These are phyloP conservation scores for Falco concolor DNA, from an alignment of 2,797 vertebrate species.

Conservation along the genomic window DNA sequence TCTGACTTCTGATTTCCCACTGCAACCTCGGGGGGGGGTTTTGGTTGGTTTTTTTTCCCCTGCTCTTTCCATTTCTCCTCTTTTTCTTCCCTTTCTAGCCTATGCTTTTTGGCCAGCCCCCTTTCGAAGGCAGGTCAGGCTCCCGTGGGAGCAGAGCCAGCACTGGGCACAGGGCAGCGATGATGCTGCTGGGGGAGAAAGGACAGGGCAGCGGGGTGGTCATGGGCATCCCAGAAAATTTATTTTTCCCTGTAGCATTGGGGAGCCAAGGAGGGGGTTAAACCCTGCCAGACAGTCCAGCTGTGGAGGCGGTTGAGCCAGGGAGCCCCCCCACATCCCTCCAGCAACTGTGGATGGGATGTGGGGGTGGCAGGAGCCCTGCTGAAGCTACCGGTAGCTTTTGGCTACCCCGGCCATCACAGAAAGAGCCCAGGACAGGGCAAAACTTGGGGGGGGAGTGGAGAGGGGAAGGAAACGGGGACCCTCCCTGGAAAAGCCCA, in stretches of 20 bases:
- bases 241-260: not conserved
- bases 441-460: not conserved
- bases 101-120: not conserved
- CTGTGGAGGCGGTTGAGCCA: not conserved
- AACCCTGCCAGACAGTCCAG: not conserved
- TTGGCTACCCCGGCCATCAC: accelerated
- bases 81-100: not conserved
- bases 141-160: accelerated
- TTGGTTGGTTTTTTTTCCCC: not conserved
- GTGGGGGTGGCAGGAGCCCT: not conserved
- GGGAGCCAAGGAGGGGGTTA: not conserved
- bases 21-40: not conserved
- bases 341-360: accelerated
- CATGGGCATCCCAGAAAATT: accelerated
- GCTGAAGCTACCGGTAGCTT: not conserved
- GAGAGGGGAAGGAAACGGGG: not conserved
- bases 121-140: accelerated
- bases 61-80: not conserved
- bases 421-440: not conserved
- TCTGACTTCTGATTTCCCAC: conserved; percentile 68
- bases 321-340: not conserved
- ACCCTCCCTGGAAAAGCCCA: not conserved
- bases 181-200: too few species aligned
- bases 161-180: not conserved
- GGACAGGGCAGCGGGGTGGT: not conserved